These are phyloP conservation scores for Cistogaster globosa DNA, from an alignment of 2,888 invertebrate genomes.

Conservation along the genomic window DNA sequence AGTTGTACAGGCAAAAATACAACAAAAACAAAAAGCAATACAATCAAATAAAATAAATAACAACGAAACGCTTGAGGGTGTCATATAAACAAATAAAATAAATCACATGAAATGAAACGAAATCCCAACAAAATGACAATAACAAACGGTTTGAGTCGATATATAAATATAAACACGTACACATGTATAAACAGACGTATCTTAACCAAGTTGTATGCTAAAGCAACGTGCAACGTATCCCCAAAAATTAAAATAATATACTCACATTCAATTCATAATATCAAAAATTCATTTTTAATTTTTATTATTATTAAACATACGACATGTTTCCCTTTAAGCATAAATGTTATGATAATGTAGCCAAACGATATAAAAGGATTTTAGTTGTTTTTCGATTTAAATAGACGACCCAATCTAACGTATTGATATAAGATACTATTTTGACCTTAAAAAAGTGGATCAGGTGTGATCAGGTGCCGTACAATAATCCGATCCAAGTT, in stretches of 20 bases:
- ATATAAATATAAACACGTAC: background rate
- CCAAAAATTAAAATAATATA: conserved; percentile 38
- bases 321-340: conserved; percentile 40
- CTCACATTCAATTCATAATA: conserved; percentile 35
- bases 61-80: conserved; percentile 78
- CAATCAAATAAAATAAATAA: conserved; percentile 38
- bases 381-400: background rate
- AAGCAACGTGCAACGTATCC: conserved; percentile 43
- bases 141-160: conserved; percentile 36
- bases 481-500: too few relatives aligned
- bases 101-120: conserved; percentile 75
- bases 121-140: conserved; percentile 61
- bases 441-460: too few relatives aligned
- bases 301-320: conserved; percentile 50
- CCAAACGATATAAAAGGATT: conserved; percentile 13
- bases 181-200: background rate
- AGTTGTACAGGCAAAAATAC: conserved; percentile 38
- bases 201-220: conserved; percentile 11
- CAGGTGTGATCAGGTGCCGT: too few relatives aligned
- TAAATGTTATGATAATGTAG: conserved; percentile 15
- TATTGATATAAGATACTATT: too few relatives aligned
- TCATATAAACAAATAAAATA: conserved; percentile 82
- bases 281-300: conserved; percentile 19
- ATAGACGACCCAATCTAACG: too few relatives aligned
- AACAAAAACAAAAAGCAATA: conserved; percentile 46